Evolutionary conservation across 2,888 invertebrate species (phyloP).

Genomic region (Drosophila borborema): DNA sequence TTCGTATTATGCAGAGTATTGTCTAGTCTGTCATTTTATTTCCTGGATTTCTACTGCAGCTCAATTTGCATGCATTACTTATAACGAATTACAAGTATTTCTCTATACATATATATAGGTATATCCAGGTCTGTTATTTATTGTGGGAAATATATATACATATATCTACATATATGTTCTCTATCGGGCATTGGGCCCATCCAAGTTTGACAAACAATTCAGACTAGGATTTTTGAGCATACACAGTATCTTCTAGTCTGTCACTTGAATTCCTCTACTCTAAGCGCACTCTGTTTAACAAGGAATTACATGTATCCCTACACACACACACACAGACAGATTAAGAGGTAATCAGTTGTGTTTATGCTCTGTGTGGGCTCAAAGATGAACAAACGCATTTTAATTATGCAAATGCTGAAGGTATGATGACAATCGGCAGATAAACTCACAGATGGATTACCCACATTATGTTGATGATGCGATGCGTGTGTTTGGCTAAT

Average conservation of each 20-base stretch:
- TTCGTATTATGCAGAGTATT: background rate
- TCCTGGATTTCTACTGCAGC: too few relatives aligned
- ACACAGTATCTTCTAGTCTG: background rate
- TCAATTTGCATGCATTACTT: too few relatives aligned
- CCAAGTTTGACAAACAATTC: too few relatives aligned
- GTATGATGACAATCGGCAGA: constrained; percentile 52
- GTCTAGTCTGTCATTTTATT: background rate
- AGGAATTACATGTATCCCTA: constrained; percentile 41
- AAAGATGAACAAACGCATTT: constrained; percentile 48
- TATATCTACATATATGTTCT: too few relatives aligned
- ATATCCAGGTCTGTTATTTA: too few relatives aligned
- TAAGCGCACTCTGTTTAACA: constrained; percentile 9
- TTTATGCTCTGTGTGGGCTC: constrained; percentile 44
- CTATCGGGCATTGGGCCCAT: too few relatives aligned
- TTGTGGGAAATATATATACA: too few relatives aligned
- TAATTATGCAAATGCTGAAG: constrained; percentile 70
- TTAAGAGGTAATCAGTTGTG: constrained; percentile 57
- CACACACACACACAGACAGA: constrained; percentile 8
- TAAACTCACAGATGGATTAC: constrained; percentile 51
- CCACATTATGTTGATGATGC: constrained; percentile 29
- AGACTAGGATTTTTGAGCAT: background rate
- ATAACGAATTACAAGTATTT: too few relatives aligned
- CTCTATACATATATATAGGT: too few relatives aligned
- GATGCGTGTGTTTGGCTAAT: constrained; percentile 38
- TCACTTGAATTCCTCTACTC: too few relatives aligned